Base-by-base conservation (phyloP, 2,797 vertebrate genomes). In the Phoeniculus purpureus region DNA sequence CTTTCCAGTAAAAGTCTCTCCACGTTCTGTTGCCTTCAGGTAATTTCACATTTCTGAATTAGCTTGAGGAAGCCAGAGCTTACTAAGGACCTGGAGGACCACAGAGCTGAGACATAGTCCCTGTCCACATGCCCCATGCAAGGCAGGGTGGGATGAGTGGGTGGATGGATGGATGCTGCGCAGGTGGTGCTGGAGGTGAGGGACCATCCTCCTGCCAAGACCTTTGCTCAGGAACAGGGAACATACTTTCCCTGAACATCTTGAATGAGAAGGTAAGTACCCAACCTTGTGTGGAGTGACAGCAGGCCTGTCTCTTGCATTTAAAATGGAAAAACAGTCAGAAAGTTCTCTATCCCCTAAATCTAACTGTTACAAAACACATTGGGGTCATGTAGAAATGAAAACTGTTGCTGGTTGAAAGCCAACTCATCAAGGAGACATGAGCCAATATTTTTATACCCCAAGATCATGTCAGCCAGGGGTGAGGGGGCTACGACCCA, bases 401-500 rank as follows among this genome's bases (percentile, higher is more conserved):
- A 70, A 45, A 91, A 54, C 15, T 7, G 2, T 9, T 4, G 61
- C 5, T 1, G 31, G 58, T 9, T 52, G 55, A 22, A 64, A 56
- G 59, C 59, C 50, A 87, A 1, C 10, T 29, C 4, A 2, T 27
- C 9, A 19, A 43, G 59, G 15, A 74, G 58, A 47, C 0, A 5
- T 13, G 51, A 68, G 7, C 18, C 48, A 4, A 2, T 5, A 10
- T 12, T 82, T 54, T 65, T 9, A 16, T 17, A 20, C 2, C n/a
- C 19, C 5, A 4, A 54, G n/a, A 52, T 9, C 10, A 0, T 1
- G 1, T 27, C 45, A 27, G 18, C 5, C 1, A 3, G 18, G 26
- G 9, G 12, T 3, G 1, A n/a, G 43, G 48, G 37, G n/a, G 3
- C 3, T 20, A 1, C 3, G n/a, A 3, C 51, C 40, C 3, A 0